These are phyloP conservation scores for Spheniscus humboldti DNA, from an alignment of 2,797 vertebrate species.

Conservation along the genomic window DNA sequence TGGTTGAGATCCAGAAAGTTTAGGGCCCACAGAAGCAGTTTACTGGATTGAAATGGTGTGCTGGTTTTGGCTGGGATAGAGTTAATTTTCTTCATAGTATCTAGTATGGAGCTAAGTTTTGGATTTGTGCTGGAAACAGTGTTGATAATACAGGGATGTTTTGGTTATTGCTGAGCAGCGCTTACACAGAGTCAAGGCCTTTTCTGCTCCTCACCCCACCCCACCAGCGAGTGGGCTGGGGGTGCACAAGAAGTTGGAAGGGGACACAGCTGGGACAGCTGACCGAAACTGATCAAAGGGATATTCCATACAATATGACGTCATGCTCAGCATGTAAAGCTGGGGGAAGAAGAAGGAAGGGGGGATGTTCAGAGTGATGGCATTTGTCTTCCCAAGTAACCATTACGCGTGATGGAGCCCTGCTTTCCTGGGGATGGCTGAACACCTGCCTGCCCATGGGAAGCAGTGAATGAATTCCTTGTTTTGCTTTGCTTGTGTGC, in stretches of 20 bases:
- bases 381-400: neutral
- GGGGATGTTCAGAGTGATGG: neutral
- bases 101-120: neutral
- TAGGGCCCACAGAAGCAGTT: neutral
- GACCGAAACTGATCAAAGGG: neutral
- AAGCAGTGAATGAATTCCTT: too few relatives aligned
- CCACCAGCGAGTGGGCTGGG: neutral
- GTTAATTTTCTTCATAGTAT: neutral
- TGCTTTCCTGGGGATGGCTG: neutral
- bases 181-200: neutral
- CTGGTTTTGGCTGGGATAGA: neutral
- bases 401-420: rapidly evolving
- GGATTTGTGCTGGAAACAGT: neutral
- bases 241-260: too few relatives aligned
- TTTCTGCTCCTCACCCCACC: neutral
- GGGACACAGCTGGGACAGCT: neutral
- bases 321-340: neutral
- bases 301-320: neutral
- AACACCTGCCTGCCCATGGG: too few relatives aligned
- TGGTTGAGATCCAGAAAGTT: neutral
- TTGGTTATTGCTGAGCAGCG: neutral
- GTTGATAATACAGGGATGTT: neutral
- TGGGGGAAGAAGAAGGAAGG: neutral
- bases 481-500: too few relatives aligned
- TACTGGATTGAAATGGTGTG: neutral